These are phyloP conservation scores for Formica aserva DNA, from an alignment of 2,888 invertebrate genomes.

Conservation along the genomic window DNA sequence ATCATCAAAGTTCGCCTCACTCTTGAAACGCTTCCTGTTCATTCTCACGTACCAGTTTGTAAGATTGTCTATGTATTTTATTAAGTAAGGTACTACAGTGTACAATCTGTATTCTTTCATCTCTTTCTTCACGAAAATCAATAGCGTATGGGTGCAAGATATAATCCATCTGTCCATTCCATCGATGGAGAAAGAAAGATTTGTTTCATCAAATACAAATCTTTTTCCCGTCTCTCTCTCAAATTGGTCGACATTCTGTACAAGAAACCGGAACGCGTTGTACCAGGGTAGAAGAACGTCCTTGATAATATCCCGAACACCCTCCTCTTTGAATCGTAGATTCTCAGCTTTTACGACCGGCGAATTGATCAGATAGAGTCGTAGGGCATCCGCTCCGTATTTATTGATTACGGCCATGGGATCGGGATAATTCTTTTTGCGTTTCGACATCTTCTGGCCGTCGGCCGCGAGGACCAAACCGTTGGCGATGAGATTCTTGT, in stretches of 20 bases:
- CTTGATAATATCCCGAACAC: conserved; percentile 97
- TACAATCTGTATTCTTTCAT: conserved; percentile 98
- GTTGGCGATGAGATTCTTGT: conserved; percentile 98
- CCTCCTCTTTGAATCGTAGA: conserved; percentile 98
- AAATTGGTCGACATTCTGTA: conserved; percentile 96
- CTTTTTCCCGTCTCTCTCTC: conserved; percentile 89
- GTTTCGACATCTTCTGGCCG: conserved; percentile 99
- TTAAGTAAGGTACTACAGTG: conserved; percentile 96
- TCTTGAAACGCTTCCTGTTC: conserved; percentile 98
- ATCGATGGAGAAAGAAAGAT: conserved; percentile 86
- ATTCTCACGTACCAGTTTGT: conserved; percentile 99
- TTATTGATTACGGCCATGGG: conserved; percentile 95
- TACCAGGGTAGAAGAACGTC: conserved; percentile 99
- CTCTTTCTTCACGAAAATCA: conserved; percentile 95
- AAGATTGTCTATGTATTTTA: conserved; percentile 98
- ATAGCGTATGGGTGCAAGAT: conserved; percentile 97
- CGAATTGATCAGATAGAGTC: conserved; percentile 98
- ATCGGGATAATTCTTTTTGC: conserved; percentile 99
- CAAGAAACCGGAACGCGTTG: conserved; percentile 96
- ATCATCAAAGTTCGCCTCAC: conserved; percentile 92
- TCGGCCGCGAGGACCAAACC: conserved; percentile 98
- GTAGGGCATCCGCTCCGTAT: conserved; percentile 98
- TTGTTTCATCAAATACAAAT: conserved; percentile 84
- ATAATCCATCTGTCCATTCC: conserved; percentile 99
- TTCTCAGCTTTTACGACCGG: conserved; percentile 99